phyloP scores from a whole-genome alignment of 2,888 invertebrate species.

The Andrena camellia region DNA sequence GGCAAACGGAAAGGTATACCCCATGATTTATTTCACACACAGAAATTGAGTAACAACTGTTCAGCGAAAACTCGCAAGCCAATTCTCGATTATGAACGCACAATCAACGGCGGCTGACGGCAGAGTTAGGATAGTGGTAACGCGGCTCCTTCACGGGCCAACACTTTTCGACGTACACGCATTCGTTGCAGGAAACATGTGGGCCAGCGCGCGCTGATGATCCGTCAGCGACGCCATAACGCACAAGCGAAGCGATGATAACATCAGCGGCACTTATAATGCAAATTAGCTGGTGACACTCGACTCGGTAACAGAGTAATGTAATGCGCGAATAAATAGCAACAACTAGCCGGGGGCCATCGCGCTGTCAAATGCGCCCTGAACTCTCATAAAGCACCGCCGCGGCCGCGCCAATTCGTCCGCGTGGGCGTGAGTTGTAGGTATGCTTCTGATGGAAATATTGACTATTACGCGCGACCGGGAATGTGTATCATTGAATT shows the following conservation, averaged over 20 bases:
- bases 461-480: constrained; percentile 85
- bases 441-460: constrained; percentile 85
- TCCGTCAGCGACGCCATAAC: constrained; percentile 82
- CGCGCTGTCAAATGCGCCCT: constrained; percentile 84
- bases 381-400: constrained; percentile 84
- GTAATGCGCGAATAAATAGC: constrained; percentile 85
- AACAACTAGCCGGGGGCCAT: constrained; percentile 83
- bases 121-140: background rate
- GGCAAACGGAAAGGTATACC: background rate
- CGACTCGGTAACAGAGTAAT: constrained; percentile 84
- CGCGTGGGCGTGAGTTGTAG: constrained; percentile 84
- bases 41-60: background rate
- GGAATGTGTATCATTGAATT: constrained; percentile 85
- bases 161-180: constrained; percentile 30
- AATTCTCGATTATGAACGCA: constrained; percentile 1
- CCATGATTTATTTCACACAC: background rate
- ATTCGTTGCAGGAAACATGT: constrained; percentile 41
- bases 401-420: constrained; percentile 73
- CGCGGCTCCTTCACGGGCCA: constrained; percentile 36
- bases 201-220: constrained; percentile 67
- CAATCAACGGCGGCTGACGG: background rate
- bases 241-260: constrained; percentile 83
- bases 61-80: background rate
- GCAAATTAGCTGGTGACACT: constrained; percentile 84
- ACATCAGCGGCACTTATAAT: constrained; percentile 84